A percentile compares a stretch with the other conserved stretches of the same genome.
These are phyloP conservation scores for Beaufortia kweichowensis DNA, from an alignment of 2,113 vertebrate genomes.

Conservation along the genomic window DNA sequence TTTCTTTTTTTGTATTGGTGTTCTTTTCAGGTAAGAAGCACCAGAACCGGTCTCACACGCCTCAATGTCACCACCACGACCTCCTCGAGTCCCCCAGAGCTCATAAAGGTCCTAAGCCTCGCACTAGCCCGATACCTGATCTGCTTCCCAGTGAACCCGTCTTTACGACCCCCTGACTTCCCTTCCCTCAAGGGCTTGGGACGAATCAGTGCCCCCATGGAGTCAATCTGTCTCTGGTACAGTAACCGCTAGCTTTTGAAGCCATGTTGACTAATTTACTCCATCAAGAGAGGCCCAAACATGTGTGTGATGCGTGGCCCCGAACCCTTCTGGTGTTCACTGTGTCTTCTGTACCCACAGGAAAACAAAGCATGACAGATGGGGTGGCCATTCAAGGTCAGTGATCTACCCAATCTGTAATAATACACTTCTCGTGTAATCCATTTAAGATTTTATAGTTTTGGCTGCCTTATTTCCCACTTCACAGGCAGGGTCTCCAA, in stretches of 20 bases:
- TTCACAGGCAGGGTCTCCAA: slow-evolving; percentile 17
- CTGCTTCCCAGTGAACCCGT: slow-evolving; percentile 46
- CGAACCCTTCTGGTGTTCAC: slow-evolving; percentile 36
- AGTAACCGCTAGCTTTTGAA: slow-evolving; percentile 43
- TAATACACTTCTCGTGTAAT: slow-evolving; percentile 55
- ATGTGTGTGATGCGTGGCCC: slow-evolving; percentile 23
- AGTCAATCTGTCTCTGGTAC: slow-evolving; percentile 31
- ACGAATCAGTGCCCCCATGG: background rate
- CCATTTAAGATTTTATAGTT: slow-evolving; percentile 50
- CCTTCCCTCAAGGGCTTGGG: slow-evolving; percentile 40
- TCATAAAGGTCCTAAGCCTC: slow-evolving; percentile 49
- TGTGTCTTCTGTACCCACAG: slow-evolving; percentile 28
- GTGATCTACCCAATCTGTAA: slow-evolving; percentile 33
- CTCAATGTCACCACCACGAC: slow-evolving; percentile 47
- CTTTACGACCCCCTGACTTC: slow-evolving; percentile 43
- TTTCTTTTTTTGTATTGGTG: slow-evolving; percentile 12
- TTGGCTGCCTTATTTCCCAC: slow-evolving; percentile 46
- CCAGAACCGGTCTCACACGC: slow-evolving; percentile 9
- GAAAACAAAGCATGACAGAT: slow-evolving; percentile 51
- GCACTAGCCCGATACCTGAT: slow-evolving; percentile 54
- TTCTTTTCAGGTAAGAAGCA: slow-evolving; percentile 35
- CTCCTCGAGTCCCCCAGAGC: slow-evolving; percentile 39
- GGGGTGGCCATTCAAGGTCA: slow-evolving; percentile 44
- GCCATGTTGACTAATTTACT: slow-evolving; percentile 30
- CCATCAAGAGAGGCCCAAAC: slow-evolving; percentile 29